phyloP scores from a whole-genome alignment of 2,888 invertebrate genomes.

The Agonopterix subpropinquella region DNA sequence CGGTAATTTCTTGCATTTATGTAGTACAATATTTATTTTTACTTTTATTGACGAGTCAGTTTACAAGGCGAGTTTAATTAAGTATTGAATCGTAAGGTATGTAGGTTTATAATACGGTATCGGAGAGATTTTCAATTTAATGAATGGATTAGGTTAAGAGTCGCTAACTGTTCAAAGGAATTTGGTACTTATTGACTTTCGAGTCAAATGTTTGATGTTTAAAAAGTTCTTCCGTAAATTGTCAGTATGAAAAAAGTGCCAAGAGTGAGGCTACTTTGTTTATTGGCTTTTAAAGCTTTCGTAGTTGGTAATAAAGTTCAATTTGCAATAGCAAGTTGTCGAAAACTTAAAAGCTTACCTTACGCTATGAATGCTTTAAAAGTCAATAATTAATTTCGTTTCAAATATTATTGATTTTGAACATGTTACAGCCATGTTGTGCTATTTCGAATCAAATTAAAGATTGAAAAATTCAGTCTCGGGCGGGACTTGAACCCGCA shows the following conservation, averaged over 20 bases:
- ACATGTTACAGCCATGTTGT: too few relatives aligned
- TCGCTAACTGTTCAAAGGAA: neutral
- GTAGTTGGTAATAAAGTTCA: neutral
- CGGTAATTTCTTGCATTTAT: conserved; percentile 16
- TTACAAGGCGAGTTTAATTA: conserved; percentile 8
- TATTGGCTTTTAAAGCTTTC: too few relatives aligned
- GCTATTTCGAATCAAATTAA: too few relatives aligned
- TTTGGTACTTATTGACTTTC: conserved; percentile 7
- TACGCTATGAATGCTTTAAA: too few relatives aligned
- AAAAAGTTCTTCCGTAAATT: neutral
- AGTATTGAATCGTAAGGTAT: conserved; percentile 9
- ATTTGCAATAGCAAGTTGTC: too few relatives aligned
- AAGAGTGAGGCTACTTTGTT: too few relatives aligned
- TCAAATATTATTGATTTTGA: too few relatives aligned
- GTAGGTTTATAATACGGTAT: conserved; percentile 1
- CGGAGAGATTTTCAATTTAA: neutral
- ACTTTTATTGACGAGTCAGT: conserved; percentile 7
- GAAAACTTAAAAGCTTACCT: too few relatives aligned
- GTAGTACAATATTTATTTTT: conserved; percentile 13
- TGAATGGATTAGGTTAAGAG: conserved; percentile 3
- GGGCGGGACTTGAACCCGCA: too few relatives aligned
- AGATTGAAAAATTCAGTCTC: too few relatives aligned
- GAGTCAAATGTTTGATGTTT: neutral
- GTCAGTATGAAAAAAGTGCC: too few relatives aligned
- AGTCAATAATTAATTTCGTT: too few relatives aligned